Percentiles rank a stretch among this genome's conserved stretches.
Evolutionary conservation across 1,140 invertebrate genomes (phyloP).

Genomic region (Drosophila quadrilineata): DNA sequence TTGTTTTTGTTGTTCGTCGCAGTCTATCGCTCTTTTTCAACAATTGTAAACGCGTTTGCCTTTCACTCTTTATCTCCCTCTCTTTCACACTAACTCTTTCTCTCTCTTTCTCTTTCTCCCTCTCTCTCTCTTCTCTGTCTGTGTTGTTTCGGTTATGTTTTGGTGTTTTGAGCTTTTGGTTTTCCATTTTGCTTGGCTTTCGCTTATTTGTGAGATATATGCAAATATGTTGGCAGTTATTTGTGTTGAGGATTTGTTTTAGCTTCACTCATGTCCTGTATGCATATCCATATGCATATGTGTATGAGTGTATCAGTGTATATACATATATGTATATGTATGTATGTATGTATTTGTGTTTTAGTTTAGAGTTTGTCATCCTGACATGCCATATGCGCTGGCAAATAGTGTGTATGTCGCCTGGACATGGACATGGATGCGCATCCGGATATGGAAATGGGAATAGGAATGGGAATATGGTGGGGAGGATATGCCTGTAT

Average conservation of each 20-base stretch:
- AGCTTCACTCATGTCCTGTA: constrained; percentile 58
- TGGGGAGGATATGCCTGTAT: background rate
- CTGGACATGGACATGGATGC: constrained; percentile 1
- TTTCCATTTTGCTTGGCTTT: constrained; percentile 46
- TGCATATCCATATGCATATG: constrained; percentile 59
- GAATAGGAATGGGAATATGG: background rate
- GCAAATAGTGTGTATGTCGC: too few species aligned
- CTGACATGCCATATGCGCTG: too few species aligned
- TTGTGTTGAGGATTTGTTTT: constrained; percentile 74
- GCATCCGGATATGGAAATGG: constrained; percentile 5
- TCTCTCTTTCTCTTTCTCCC: too few species aligned
- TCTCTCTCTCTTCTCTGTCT: background rate
- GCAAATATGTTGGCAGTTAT: constrained; percentile 71
- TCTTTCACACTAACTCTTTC: too few species aligned
- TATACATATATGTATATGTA: constrained; percentile 50
- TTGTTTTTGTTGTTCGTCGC: background rate
- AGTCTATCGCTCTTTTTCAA: constrained; percentile 24
- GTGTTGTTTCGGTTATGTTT: constrained; percentile 2
- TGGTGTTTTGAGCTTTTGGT: constrained; percentile 51
- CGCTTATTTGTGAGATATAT: constrained; percentile 64
- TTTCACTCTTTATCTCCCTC: too few species aligned
- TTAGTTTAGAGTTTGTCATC: too few species aligned
- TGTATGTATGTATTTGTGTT: constrained; percentile 5
- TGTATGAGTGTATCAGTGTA: constrained; percentile 70
- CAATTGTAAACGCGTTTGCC: constrained; percentile 35